Conservation (phyloP, 2,888 invertebrate species). For the Drosophila cognata region DNA sequence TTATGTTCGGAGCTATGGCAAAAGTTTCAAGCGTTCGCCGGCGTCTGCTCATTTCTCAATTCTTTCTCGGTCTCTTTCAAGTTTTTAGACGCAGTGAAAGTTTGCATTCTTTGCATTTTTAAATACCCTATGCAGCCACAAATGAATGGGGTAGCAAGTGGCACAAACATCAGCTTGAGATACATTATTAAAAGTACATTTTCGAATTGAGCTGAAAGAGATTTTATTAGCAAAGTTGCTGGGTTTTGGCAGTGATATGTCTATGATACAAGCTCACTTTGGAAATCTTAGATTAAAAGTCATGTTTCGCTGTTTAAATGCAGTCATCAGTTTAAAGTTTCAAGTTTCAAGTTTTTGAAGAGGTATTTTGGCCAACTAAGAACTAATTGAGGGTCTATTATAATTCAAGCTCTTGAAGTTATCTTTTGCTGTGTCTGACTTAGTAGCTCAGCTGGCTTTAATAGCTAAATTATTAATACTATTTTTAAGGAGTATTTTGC, state of each 20-base stretch:
- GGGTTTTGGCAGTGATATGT: not conserved
- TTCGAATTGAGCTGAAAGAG: not conserved
- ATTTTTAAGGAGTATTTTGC: conserved; percentile 15
- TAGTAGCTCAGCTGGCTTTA: not conserved
- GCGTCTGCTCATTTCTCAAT: conserved; percentile 76
- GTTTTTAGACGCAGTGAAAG: conserved; percentile 76
- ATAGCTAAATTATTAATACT: not conserved
- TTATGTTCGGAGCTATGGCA: conserved; percentile 79
- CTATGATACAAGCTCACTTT: not conserved
- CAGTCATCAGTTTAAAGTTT: not conserved
- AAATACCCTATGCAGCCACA: conserved; percentile 25
- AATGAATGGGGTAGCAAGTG: not conserved
- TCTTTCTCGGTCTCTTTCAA: conserved; percentile 42
- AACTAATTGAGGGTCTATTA: not conserved
- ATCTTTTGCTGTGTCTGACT: not conserved
- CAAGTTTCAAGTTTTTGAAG: not conserved
- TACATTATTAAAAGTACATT: not conserved
- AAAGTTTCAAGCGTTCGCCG: conserved; percentile 72
- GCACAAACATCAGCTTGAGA: not conserved
- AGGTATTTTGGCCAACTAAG: not conserved
- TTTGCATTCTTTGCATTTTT: conserved; percentile 36
- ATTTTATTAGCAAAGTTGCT: not conserved
- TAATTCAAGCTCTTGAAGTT: too few relatives aligned
- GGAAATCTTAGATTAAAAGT: not conserved
- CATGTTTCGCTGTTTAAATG: not conserved